phyloP scores from a whole-genome alignment of 2,113 vertebrate species.

The Melanerpes aurifrons region DNA sequence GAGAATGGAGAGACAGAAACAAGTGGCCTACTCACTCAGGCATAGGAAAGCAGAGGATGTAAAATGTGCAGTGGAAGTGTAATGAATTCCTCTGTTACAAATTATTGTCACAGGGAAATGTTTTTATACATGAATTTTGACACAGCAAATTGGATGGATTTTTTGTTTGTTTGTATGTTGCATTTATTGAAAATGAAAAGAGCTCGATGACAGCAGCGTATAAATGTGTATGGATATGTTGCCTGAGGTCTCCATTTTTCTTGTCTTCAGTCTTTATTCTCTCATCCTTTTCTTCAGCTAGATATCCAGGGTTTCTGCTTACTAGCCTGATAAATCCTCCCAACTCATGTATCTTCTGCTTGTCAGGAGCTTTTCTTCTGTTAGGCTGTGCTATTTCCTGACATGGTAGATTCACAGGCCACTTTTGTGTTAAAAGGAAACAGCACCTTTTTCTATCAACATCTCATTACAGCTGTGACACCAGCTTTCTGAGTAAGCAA shows the following conservation, averaged over 20 bases:
- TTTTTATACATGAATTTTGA: conserved; percentile 50
- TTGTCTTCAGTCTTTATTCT: conserved; percentile 31
- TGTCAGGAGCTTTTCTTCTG: conserved; percentile 33
- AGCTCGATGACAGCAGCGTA: conserved; percentile 17
- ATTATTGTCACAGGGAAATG: conserved; percentile 58
- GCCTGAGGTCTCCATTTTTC: conserved; percentile 42
- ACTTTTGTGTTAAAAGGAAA: background rate
- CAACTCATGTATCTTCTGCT: conserved; percentile 28
- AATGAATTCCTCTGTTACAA: conserved; percentile 50
- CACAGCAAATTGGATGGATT: conserved; percentile 37
- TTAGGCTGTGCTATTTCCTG: conserved; percentile 4
- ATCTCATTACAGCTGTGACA: background rate
- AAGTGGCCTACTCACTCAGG: conserved; percentile 16
- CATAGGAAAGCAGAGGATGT: background rate
- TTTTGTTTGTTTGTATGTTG: conserved; percentile 42
- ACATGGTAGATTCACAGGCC: background rate
- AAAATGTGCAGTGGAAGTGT: background rate
- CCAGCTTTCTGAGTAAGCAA: background rate
- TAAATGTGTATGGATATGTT: conserved; percentile 29
- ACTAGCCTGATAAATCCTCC: conserved; percentile 44
- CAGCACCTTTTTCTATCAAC: background rate
- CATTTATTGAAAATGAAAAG: conserved; percentile 46
- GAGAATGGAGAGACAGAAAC: conserved; percentile 22
- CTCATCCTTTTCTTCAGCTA: conserved; percentile 33
- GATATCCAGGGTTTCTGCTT: conserved; percentile 38